phyloP scores from a whole-genome alignment of 2,797 vertebrate genomes.

The Apogon hyalosoma region DNA sequence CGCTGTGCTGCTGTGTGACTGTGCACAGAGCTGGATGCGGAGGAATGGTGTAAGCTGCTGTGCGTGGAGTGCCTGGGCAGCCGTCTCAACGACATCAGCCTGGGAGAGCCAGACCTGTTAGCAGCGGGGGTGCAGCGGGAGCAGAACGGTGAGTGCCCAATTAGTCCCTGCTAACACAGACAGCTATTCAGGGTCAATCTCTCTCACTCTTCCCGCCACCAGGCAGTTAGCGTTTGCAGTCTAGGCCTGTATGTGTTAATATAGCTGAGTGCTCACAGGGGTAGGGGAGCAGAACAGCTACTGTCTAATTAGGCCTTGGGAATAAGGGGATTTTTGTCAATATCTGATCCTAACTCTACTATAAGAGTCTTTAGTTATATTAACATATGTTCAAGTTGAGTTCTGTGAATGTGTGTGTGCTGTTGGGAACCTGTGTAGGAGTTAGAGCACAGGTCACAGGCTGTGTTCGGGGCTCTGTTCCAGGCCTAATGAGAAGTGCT shows the following conservation, averaged over 20 bases:
- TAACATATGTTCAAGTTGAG: constrained; percentile 54
- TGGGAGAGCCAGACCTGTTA: constrained; percentile 97
- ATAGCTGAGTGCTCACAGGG: constrained; percentile 57
- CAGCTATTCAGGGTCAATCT: constrained; percentile 73
- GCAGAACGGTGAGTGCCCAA: constrained; percentile 92
- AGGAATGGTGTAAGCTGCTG: constrained; percentile 98
- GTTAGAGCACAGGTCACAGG: constrained; percentile 75
- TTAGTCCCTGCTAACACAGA: constrained; percentile 76
- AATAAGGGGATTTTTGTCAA: constrained; percentile 70
- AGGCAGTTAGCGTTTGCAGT: constrained; percentile 48
- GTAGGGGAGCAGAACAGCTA: constrained; percentile 61
- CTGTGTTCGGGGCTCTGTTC: constrained; percentile 76
- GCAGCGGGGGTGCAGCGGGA: constrained; percentile 97
- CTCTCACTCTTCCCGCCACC: constrained; percentile 53
- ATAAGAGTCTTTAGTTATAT: constrained; percentile 59
- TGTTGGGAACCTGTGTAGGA: constrained; percentile 31
- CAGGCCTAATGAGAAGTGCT: constrained; percentile 84
- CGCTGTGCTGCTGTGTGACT: constrained; percentile 31
- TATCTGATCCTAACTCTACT: constrained; percentile 58
- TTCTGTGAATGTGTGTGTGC: constrained; percentile 43
- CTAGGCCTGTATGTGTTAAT: constrained; percentile 61
- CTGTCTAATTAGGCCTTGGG: constrained; percentile 73
- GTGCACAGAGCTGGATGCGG: constrained; percentile 94
- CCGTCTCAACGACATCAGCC: constrained; percentile 97
- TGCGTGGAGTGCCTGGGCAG: constrained; percentile 96